Evolutionary conservation across 2,113 vertebrate genomes (phyloP).

Genomic region (Anguilla japonica): DNA sequence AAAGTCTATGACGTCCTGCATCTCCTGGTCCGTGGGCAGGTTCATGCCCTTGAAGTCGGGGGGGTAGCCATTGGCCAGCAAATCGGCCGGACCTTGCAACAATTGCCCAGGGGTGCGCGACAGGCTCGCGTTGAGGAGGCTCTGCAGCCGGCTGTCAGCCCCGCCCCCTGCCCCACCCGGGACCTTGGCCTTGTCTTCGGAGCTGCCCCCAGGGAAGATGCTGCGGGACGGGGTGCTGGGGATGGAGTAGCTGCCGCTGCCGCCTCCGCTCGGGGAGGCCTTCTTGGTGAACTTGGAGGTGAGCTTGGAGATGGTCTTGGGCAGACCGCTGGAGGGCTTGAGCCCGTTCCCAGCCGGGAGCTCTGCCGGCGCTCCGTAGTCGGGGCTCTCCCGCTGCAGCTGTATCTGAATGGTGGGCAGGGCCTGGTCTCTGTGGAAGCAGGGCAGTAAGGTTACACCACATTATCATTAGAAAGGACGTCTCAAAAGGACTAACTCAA

Average conservation of each 20-base stretch:
- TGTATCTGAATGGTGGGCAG: slow-evolving; percentile 97
- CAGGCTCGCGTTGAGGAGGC: slow-evolving; percentile 82
- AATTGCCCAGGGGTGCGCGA: slow-evolving; percentile 66
- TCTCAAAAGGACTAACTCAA: background rate
- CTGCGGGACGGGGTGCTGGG: slow-evolving; percentile 88
- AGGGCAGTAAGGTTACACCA: background rate
- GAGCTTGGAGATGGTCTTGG: slow-evolving; percentile 95
- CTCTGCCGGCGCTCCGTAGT: slow-evolving; percentile 79
- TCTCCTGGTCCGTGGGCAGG: slow-evolving; percentile 96
- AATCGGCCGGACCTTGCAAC: slow-evolving; percentile 59
- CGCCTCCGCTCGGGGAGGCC: slow-evolving; percentile 78
- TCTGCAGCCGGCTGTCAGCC: slow-evolving; percentile 77
- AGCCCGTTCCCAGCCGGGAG: slow-evolving; percentile 80
- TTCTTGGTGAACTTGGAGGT: slow-evolving; percentile 98
- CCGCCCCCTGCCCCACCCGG: slow-evolving; percentile 41
- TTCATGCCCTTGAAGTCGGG: slow-evolving; percentile 95
- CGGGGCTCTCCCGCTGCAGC: slow-evolving; percentile 85
- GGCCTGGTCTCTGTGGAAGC: slow-evolving; percentile 81
- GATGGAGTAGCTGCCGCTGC: slow-evolving; percentile 85
- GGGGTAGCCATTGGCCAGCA: slow-evolving; percentile 78
- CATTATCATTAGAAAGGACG: background rate
- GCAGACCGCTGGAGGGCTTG: slow-evolving; percentile 88
- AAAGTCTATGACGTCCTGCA: slow-evolving; percentile 99
- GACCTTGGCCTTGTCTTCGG: slow-evolving; percentile 85
- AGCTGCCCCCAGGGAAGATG: slow-evolving; percentile 70